These are phyloP conservation scores for Rattus norvegicus DNA, from an alignment of 2,113 vertebrate species.

Conservation along the genomic window DNA sequence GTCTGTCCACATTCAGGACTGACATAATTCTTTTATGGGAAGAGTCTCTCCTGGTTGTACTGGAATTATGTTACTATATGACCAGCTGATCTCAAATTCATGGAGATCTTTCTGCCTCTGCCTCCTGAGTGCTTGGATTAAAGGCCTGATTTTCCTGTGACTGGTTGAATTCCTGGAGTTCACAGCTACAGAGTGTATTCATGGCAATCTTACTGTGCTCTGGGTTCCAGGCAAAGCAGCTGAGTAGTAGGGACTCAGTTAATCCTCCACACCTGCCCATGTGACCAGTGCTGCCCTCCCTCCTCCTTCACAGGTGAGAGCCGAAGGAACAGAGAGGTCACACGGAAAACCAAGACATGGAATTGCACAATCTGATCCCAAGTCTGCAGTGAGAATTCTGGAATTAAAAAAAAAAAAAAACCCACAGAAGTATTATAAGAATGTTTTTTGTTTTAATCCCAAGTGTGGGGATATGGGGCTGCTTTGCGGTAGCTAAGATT, in stretches of 20 bases:
- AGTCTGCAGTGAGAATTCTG: too few species aligned
- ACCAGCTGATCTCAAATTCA: neutral
- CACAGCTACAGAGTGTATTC: neutral
- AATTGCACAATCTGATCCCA: neutral
- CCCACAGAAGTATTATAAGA: too few species aligned
- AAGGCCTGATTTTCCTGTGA: neutral
- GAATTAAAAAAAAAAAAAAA: too few species aligned
- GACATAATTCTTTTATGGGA: too few species aligned
- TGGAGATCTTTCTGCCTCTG: neutral
- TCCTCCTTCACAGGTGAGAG: neutral
- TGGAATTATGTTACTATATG: neutral
- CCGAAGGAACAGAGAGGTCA: neutral
- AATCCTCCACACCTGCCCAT: neutral
- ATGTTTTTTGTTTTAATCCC: too few species aligned
- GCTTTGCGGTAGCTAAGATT: too few species aligned
- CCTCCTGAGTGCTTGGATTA: neutral
- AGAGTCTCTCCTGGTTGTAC: neutral
- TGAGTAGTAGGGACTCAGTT: neutral
- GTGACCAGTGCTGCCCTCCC: neutral
- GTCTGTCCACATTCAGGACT: too few species aligned
- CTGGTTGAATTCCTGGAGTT: neutral
- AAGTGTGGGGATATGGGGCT: too few species aligned
- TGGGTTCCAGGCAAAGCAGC: neutral
- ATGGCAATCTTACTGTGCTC: neutral
- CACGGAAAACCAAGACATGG: neutral